phyloP scores from a whole-genome alignment of 2,888 invertebrate species.

The Nomada ruficornis region DNA sequence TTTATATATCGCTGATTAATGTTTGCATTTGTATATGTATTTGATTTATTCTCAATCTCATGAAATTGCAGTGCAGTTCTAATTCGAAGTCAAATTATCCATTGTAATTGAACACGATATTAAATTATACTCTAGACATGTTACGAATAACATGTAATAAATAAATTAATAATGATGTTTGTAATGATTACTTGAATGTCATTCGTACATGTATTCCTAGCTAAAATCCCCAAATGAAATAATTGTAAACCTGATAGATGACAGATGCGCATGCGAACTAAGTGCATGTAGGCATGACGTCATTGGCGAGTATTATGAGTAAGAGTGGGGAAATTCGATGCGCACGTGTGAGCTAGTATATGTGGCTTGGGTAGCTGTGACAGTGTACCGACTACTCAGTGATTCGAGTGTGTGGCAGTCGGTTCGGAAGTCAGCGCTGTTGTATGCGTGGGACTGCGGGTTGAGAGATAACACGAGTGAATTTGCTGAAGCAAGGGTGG shows the following conservation, averaged over 20 bases:
- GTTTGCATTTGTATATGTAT: no score
- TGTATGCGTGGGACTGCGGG: conserved; percentile 69
- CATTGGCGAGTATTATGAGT: conserved; percentile 60
- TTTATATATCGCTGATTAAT: no score
- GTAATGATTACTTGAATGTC: background rate
- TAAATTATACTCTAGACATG: no score
- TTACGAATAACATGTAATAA: background rate
- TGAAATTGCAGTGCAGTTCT: no score
- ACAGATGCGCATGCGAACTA: conserved; percentile 47
- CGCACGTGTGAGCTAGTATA: conserved; percentile 73
- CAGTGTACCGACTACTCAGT: conserved; percentile 56
- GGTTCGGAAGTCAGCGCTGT: conserved; percentile 57
- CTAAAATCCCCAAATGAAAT: conserved; percentile 25
- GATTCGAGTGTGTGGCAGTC: conserved; percentile 69
- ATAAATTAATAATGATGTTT: background rate
- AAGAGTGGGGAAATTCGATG: conserved; percentile 44
- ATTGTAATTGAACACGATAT: no score
- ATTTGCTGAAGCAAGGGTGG: conserved; percentile 69
- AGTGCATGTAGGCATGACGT: conserved; percentile 70
- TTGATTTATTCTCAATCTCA: no score
- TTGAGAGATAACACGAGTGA: conserved; percentile 71
- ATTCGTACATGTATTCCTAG: background rate
- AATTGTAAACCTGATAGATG: conserved; percentile 21
- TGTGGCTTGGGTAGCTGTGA: conserved; percentile 57
- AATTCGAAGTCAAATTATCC: no score